Percentiles rank a stretch among this genome's conserved stretches.
phyloP scores from a whole-genome alignment of 2,113 vertebrate genomes.

The Marmota flaviventris region DNA sequence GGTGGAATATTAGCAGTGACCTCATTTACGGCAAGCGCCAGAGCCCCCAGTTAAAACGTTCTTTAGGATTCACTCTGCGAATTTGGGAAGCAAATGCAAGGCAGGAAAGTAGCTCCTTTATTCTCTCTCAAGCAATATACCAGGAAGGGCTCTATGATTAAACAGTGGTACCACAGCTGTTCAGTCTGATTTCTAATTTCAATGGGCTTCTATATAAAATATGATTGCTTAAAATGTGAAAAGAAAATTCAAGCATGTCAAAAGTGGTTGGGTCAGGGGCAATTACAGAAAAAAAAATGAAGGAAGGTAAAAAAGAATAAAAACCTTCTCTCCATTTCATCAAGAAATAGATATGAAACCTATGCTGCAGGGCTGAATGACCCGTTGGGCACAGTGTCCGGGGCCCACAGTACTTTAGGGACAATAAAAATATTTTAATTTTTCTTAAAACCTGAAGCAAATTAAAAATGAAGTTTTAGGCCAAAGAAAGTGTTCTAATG shows the following conservation, averaged over 20 bases:
- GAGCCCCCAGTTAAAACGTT: not conserved
- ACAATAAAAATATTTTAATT: not conserved
- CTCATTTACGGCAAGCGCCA: not conserved
- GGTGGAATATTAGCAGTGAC: not conserved
- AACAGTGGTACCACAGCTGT: not conserved
- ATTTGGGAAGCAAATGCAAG: not conserved
- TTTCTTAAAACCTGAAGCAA: not conserved
- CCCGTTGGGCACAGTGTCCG: not conserved
- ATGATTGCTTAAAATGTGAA: not conserved
- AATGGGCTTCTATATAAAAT: not conserved
- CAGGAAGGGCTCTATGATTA: not conserved
- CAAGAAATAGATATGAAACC: not conserved
- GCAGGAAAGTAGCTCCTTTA: not conserved
- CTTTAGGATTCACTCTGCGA: not conserved
- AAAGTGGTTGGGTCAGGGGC: not conserved
- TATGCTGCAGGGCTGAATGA: not conserved
- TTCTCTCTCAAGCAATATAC: not conserved
- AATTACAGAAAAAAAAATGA: not conserved
- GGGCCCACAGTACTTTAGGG: not conserved
- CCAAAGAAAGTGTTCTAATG: constrained; percentile 11
- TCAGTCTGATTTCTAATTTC: not conserved
- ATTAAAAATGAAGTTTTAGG: not conserved
- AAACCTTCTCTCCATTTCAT: not conserved
- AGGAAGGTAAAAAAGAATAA: not conserved
- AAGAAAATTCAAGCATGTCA: not conserved